Base-by-base conservation (phyloP, 2,888 invertebrate genomes). In the Amphipoea lucens region DNA sequence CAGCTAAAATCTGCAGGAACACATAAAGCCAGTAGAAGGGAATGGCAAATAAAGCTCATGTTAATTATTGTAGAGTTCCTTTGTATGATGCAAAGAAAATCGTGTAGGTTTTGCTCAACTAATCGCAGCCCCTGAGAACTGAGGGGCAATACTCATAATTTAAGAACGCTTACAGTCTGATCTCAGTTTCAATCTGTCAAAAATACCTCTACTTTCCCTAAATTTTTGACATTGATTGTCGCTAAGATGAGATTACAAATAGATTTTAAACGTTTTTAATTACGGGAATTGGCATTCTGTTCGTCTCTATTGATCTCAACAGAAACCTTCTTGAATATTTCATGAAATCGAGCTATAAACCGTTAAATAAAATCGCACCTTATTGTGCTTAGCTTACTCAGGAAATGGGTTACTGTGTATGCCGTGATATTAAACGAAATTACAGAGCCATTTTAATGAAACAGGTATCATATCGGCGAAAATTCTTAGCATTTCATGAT, bases 401-500 rank as follows among this genome's bases (percentile, higher is more conserved):
- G 65, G 65, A 82, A 85, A 79, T 79, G 36, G 78, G 67, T 82
- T 79, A 77, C 83, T 65, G 75, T 78, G 42, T 75, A 81, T 82
- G 81, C 60, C 82, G 70, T 82, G 82, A 68, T 80, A 45, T 45
- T 45, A 63, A 65, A 84, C 77, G 7, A 74, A 84, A 85, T 84
- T 81, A 87, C 74, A 78, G 42, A 79, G 74, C 48, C 74, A 88
- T 88, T 89, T 88, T 86, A 87, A 88, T 87, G 85, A 85, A 89
- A 88, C 86, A 79, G 78, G 90, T 85, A 87, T 85, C 87, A 86
- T 84, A 87, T 87, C 90, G 82, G 89, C 87, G 88, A 89, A 87
- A 85, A 90, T 92, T 88, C 90, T 86, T 85, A 86, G 87, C 87
- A 87, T 87, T 78, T 74, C 70, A 75, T 75, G 65, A 76, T 71